Evolutionary conservation across 2,888 invertebrate species (phyloP).

Genomic region (Tipula helvola): DNA sequence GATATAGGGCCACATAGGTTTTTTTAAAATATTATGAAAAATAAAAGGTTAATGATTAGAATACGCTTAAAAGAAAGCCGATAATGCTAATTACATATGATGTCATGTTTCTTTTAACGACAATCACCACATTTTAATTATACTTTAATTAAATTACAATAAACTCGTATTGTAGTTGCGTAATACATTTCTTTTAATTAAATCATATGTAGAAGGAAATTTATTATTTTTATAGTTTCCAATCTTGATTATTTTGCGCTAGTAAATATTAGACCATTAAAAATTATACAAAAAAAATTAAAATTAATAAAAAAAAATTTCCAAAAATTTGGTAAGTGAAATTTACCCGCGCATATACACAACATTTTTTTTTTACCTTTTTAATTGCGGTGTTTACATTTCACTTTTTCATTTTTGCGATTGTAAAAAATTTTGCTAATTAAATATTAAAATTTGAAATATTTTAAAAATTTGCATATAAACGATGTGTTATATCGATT

Average conservation of each 20-base stretch:
- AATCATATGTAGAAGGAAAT: not conserved
- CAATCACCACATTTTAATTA: not conserved
- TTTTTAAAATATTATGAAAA: too few relatives aligned
- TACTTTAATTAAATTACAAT: not conserved
- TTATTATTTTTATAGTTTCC: not conserved
- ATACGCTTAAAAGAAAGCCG: too few relatives aligned
- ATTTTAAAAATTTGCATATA: not conserved
- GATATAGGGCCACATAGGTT: too few relatives aligned
- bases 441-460: not conserved
- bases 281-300: not conserved
- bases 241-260: not conserved
- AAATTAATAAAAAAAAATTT: not conserved
- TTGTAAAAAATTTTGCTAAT: not conserved
- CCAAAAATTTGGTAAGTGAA: not conserved
- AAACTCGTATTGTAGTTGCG: too few relatives aligned
- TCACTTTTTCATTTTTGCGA: not conserved
- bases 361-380: not conserved
- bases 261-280: not conserved
- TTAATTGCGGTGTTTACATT: not conserved
- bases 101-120: not conserved
- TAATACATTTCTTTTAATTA: not conserved
- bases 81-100: too few relatives aligned
- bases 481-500: not conserved
- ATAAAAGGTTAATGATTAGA: too few relatives aligned
- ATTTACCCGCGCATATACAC: not conserved